A percentile compares a stretch with the other conserved stretches of the same genome.
phyloP scores from a whole-genome alignment of 2,797 vertebrate species.

The Myioborus miniatus region DNA sequence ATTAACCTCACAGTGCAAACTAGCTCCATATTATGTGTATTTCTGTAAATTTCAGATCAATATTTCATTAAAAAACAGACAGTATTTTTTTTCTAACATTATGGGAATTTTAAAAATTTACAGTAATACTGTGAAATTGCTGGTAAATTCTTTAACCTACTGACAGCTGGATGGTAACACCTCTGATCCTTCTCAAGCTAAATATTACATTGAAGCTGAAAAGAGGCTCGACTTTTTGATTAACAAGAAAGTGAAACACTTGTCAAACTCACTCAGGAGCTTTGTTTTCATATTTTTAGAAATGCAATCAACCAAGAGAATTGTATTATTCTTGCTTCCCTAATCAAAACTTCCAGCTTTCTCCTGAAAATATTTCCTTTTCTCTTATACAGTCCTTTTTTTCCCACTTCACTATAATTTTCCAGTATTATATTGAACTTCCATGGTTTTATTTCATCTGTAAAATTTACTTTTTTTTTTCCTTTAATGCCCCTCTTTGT shows the following conservation, averaged over 20 bases:
- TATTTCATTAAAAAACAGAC: not conserved
- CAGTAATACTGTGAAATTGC: not conserved
- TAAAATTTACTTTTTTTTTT: not conserved
- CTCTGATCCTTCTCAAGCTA: not conserved
- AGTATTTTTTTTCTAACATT: not conserved
- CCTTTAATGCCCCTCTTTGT: not conserved
- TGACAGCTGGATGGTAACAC: not conserved
- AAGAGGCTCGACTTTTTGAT: not conserved
- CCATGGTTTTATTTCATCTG: not conserved
- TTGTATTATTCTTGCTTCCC: slow-evolving; percentile 28
- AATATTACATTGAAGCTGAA: not conserved
- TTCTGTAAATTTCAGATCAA: not conserved
- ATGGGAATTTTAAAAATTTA: not conserved
- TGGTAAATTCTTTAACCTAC: not conserved
- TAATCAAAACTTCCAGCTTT: not conserved
- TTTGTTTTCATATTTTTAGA: slow-evolving; percentile 3
- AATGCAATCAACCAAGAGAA: not conserved
- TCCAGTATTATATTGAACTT: not conserved
- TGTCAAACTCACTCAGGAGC: not conserved
- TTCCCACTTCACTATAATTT: not conserved
- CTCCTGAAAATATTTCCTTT: not conserved
- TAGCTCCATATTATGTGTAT: not conserved
- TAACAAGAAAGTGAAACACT: not conserved
- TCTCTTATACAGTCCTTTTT: not conserved
- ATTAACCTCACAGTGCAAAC: not conserved